Base-by-base conservation (phyloP, 2,888 invertebrate species). In the Zelleria hepariella region DNA sequence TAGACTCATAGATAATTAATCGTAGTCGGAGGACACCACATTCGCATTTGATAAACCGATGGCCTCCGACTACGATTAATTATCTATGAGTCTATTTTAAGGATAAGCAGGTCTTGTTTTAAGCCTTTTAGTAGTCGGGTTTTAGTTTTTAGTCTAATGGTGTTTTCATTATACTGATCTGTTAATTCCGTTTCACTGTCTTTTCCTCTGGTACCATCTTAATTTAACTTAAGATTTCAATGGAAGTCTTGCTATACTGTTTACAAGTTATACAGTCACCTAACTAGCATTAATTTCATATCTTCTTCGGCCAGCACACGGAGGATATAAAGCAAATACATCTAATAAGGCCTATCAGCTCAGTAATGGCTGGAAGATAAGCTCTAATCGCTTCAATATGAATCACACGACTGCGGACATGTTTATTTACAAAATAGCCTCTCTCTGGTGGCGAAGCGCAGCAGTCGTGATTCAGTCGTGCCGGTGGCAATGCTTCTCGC, bases 401-500 rank as follows among this genome's bases (percentile, higher is more conserved):
- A 77, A 67, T 77, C 77, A 77, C 67, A 77, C 68, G 53, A 64
- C 62, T 62, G 61, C 67, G 63, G 66, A 68, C 72, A 67, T 72
- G 71, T 74, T 72, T 76, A 70, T 75, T 73, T 75, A 74, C 73
- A 67, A 69, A 66, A 68, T 61, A 59, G 57, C 66, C 64, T 42
- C 56, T 56, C 56, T 56, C 42, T 8, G 5, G 32, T 62, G 58
- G 62, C 63, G 63, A 55, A 63, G 57, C 59, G 56, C 59, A 63
- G 60, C 65, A 62, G 62, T 62, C 67, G 66, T 74, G 75, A 75
- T 70, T 75, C 74, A 74, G 62, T 65, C 62, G 63, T 63, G 51
- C 21, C 23, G 20, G 51, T 5, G 10, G 51, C 7, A n/a, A 49
- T 49, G 49, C 18, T 49, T 8, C 51, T 8, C 21, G 51, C 21